A percentile compares a stretch with the other conserved stretches of the same genome.
Evolutionary conservation across 2,797 vertebrate species (phyloP).

Genomic region (Sebastes trivittatus): DNA sequence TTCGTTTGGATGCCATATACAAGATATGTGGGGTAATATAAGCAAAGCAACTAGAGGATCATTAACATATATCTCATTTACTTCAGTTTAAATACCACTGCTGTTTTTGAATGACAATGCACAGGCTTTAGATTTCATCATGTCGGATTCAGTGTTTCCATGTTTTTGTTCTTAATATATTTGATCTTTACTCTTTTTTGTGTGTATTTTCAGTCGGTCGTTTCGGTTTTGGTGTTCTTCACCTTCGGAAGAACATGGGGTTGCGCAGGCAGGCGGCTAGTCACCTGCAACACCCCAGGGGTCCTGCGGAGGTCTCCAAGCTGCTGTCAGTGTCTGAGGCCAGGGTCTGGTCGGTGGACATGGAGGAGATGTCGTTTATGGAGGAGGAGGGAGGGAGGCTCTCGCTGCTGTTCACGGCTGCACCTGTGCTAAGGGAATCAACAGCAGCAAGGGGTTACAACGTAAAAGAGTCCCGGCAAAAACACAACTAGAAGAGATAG

Average conservation of each 20-base stretch:
- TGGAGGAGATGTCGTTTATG: constrained; percentile 99
- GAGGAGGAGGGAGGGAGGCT: constrained; percentile 98
- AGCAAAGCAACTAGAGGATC: constrained; percentile 97
- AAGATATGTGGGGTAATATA: constrained; percentile 87
- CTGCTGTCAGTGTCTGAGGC: constrained; percentile 99
- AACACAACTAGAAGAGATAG: background rate
- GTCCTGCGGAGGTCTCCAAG: constrained; percentile 98
- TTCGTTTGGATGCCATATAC: constrained; percentile 82
- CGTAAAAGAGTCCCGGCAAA: constrained; percentile 67
- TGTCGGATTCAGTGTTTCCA: constrained; percentile 70
- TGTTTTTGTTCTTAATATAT: constrained; percentile 70
- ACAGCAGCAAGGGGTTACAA: constrained; percentile 93
- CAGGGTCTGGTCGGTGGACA: constrained; percentile 99
- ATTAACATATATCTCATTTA: constrained; percentile 89
- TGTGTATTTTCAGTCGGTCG: constrained; percentile 7
- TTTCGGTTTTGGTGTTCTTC: constrained; percentile 72
- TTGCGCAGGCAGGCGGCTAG: constrained; percentile 99
- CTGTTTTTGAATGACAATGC: constrained; percentile 85
- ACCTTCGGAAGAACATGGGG: constrained; percentile 98
- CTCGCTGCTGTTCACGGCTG: constrained; percentile 99
- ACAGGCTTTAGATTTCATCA: constrained; percentile 86
- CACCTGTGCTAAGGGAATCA: constrained; percentile 99
- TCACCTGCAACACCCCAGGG: constrained; percentile 99
- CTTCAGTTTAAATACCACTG: constrained; percentile 77
- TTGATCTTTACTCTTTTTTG: constrained; percentile 48